Percentiles rank a stretch among this genome's conserved stretches.
Evolutionary conservation across 2,888 invertebrate species (phyloP).

Genomic region (Scrobipalpa costella): DNA sequence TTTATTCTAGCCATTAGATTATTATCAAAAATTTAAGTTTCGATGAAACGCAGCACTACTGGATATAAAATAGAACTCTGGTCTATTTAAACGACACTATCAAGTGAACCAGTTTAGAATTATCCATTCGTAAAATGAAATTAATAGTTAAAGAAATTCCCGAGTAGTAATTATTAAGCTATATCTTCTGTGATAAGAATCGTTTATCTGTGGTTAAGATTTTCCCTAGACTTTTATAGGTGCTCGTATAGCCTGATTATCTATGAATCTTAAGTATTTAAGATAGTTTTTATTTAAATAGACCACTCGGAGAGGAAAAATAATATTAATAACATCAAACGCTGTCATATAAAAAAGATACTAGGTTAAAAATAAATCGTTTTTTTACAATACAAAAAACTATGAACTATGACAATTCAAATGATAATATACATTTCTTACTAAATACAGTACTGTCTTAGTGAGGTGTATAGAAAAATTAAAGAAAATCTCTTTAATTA

Average conservation of each 20-base stretch:
- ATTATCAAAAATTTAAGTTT: too few species aligned
- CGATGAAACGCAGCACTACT: too few species aligned
- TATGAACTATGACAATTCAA: too few species aligned
- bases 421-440: too few species aligned
- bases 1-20: too few species aligned
- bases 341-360: too few species aligned
- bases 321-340: not conserved
- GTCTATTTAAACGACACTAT: not conserved
- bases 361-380: too few species aligned
- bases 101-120: not conserved
- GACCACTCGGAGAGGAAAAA: not conserved
- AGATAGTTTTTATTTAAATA: not conserved
- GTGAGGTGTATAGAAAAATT: too few species aligned
- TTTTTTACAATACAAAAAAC: too few species aligned
- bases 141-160: slow-evolving; percentile 5
- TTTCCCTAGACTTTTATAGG: slow-evolving; percentile 8
- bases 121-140: not conserved
- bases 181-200: not conserved
- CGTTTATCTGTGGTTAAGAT: slow-evolving; percentile 6
- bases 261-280: not conserved
- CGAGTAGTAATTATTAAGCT: not conserved
- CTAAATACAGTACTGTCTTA: too few species aligned
- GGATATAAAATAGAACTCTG: too few species aligned
- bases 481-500: too few species aligned
- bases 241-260: not conserved